These are phyloP conservation scores for Amniataba percoides DNA, from an alignment of 2,797 vertebrate genomes.

Conservation along the genomic window DNA sequence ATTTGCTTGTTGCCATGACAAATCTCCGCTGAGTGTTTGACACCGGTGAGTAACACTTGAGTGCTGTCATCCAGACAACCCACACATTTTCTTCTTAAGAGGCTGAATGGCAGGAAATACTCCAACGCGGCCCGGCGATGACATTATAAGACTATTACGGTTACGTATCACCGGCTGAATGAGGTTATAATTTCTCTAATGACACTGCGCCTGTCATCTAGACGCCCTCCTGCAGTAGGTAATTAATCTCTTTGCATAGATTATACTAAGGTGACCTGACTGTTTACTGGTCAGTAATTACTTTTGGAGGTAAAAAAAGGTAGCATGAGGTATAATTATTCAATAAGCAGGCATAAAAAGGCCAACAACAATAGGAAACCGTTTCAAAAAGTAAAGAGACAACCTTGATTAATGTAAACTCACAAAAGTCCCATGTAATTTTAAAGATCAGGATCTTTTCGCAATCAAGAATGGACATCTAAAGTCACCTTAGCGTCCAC, in stretches of 20 bases:
- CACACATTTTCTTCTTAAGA: slow-evolving; percentile 33
- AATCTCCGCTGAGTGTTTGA: slow-evolving; percentile 50
- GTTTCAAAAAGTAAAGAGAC: neutral
- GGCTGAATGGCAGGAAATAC: slow-evolving; percentile 48
- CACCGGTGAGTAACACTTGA: slow-evolving; percentile 45
- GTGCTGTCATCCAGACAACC: slow-evolving; percentile 37
- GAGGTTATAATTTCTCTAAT: slow-evolving; percentile 23
- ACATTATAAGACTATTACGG: slow-evolving; percentile 40
- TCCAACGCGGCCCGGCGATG: slow-evolving; percentile 27
- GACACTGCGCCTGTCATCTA: neutral
- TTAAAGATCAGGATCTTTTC: neutral
- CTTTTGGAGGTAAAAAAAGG: neutral
- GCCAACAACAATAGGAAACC: neutral
- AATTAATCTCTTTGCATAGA: slow-evolving; percentile 8
- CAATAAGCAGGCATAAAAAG: neutral
- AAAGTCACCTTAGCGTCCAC: neutral
- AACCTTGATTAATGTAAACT: neutral
- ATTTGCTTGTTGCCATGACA: slow-evolving; percentile 67
- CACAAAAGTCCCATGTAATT: neutral
- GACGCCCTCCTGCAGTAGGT: neutral
- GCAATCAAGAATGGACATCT: neutral
- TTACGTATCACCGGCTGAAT: slow-evolving; percentile 17
- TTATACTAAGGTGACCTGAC: neutral
- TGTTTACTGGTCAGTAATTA: neutral
- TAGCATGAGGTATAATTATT: neutral